Evolutionary conservation across 2,113 vertebrate species (phyloP), one percentile per base, ranked within the genome.

Genomic region (Synodontis membranacea): DNA sequence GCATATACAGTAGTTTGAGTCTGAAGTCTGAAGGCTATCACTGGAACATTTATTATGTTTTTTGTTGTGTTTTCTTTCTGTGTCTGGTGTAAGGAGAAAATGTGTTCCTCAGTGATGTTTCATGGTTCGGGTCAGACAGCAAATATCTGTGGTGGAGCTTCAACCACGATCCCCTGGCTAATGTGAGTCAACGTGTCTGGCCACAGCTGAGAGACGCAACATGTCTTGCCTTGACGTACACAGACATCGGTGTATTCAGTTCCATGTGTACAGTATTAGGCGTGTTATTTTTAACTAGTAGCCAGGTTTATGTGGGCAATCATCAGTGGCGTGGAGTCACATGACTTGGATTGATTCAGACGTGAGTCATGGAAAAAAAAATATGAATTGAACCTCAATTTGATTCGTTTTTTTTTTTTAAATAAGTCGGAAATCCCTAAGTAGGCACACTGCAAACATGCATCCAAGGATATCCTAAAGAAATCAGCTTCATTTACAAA

Each of bases 161-260:
- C 89, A 91, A 92, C 91, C 88, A 82, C 90, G 91, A 87, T 87
- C 90, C 88, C 90, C 88, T 89, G 92, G 93, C 93, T 88, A 87
- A 90, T 92, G 91, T 94, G 93, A 94, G 93, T 96, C 94, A 95
- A 94, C 92, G 87, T 74, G 94, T 94, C 94, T 94, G 91, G 91
- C 91, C 91, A 91, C 87, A 62, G 86, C 89, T 74, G 84, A 87
- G 89, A 93, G 92, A 94, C 93, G 81, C 91, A 91, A 93, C 92
- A 90, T 86, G 89, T 92, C 91, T 91, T 91, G 92, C 92, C 92
- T 91, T 89, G 82, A 85, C 80, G 78, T 85, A 60, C 85, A 85
- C 31, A 23, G 21, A 54, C 44, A 34, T 90, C 82, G 86, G 81
- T 52, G 68, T 86, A 68, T 50, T 83, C 2, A 89, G 80, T 88